Evolutionary conservation across 2,888 invertebrate genomes (phyloP).

Genomic region (Tuta absoluta): DNA sequence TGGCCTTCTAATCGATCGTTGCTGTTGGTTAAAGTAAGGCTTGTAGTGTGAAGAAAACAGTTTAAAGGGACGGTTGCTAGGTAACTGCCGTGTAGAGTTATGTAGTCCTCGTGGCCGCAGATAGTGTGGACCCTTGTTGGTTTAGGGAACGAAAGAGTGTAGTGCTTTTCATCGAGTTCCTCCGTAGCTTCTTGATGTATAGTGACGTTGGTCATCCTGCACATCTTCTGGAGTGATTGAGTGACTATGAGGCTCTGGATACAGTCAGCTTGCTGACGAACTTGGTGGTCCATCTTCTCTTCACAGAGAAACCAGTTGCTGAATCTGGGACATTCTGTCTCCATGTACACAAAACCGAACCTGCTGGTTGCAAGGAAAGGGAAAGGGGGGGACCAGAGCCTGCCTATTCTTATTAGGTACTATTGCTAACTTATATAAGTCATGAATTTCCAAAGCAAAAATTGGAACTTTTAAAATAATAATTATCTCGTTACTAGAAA

Average conservation of each 20-base stretch:
- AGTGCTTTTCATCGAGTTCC: not conserved
- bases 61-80: not conserved
- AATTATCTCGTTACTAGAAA: no score
- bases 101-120: not conserved
- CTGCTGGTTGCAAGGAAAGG: not conserved
- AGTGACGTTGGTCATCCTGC: not conserved
- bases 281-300: not conserved
- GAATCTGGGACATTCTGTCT: not conserved
- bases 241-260: not conserved
- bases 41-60: not conserved
- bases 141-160: not conserved
- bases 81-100: not conserved
- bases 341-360: not conserved
- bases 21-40: not conserved
- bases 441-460: no score
- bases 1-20: not conserved
- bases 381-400: not conserved
- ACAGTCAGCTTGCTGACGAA: not conserved
- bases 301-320: conserved; percentile 5
- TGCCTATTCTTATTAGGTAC: not conserved
- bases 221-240: not conserved
- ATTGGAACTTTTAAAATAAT: no score
- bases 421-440: not conserved
- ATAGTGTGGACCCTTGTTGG: not conserved
- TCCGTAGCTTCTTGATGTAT: not conserved